Evolutionary conservation across 2,113 vertebrate species (phyloP), one percentile per base, ranked within the genome.

Genomic region (Anseranas semipalmata): DNA sequence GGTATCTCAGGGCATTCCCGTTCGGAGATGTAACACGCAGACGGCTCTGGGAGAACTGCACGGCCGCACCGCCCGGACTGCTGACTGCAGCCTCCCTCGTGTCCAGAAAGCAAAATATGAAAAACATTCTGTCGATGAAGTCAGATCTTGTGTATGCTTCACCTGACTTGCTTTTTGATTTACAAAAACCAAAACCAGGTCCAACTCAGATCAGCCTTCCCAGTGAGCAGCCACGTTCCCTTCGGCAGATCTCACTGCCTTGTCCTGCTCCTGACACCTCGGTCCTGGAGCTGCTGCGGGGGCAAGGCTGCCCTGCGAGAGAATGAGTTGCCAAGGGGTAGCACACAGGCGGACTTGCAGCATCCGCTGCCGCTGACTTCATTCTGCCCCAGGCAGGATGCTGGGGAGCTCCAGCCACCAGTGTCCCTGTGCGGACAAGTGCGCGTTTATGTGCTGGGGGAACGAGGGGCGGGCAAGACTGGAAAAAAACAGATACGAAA

Each of bases 161-260:
- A 52, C 66, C 66, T 33, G 59, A 13, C 37, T 32, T 12, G 8
- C 15, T 10, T 35, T 5, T 11, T 4, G 53, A 28, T 15, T 24
- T 12, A 24, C 28, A 45, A 22, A 13, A 39, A 58, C 35, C 41
- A 45, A 3, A 24, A 2, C 37, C 32, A 2, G 2, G 24, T 21
- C 11, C 58, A 28, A 39, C 63, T 21, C 28, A 24, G 32, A 6
- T 43, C 85, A 45, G 75, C 70, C 63, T 33, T 21, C 7, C 43
- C 30, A 18, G 60, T 0, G 2, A 25, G 48, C 2, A 4, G 33
- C 78, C 28, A 10, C 43, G 35, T 13, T 35, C 15, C 7, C 37
- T n/a, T n/a, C 3, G 1, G 56, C 67, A 22, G 28, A 7, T 33
- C 45, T 24, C 58, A 21, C n/a, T 2, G 37, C 24, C 7, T 22